Percentiles rank a stretch among this genome's conserved stretches.
Evolutionary conservation across 2,888 invertebrate species (phyloP).

Genomic region (Drosophila mercatorum): DNA sequence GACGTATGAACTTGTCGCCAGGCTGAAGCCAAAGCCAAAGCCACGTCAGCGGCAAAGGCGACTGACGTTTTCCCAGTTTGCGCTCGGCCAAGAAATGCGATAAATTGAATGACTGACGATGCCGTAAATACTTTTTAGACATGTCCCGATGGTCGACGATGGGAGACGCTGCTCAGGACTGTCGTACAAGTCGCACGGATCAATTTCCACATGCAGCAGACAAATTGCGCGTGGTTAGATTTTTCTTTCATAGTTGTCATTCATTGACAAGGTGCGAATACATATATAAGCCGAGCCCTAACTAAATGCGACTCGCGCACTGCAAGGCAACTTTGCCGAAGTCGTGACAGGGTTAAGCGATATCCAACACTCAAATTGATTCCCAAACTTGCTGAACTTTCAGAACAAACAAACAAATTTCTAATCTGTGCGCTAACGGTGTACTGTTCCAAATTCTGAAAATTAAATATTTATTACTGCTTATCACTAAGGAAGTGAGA

Average conservation of each 20-base stretch:
- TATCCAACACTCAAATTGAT: slow-evolving; percentile 23
- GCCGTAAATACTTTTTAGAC: slow-evolving; percentile 81
- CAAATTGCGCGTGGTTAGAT: slow-evolving; percentile 80
- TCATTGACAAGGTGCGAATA: slow-evolving; percentile 67
- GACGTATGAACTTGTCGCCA: slow-evolving; percentile 80
- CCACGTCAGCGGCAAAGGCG: slow-evolving; percentile 32
- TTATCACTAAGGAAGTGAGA: background rate
- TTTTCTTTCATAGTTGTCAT: slow-evolving; percentile 62
- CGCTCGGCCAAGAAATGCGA: slow-evolving; percentile 77
- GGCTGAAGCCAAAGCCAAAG: slow-evolving; percentile 34
- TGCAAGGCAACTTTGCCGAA: slow-evolving; percentile 19
- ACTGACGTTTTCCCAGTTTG: slow-evolving; percentile 62
- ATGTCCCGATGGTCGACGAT: slow-evolving; percentile 35
- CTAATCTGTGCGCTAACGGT: background rate
- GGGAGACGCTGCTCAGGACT: slow-evolving; percentile 21
- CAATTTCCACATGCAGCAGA: slow-evolving; percentile 72
- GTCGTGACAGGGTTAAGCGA: slow-evolving; percentile 47
- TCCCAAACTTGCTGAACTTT: slow-evolving; percentile 6
- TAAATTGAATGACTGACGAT: slow-evolving; percentile 80
- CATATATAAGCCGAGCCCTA: slow-evolving; percentile 28
- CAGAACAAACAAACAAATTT: slow-evolving; percentile 1
- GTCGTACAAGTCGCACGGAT: slow-evolving; percentile 72
- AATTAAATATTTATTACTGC: background rate
- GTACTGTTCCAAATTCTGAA: background rate
- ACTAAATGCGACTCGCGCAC: slow-evolving; percentile 3